Evolutionary conservation across 1,140 invertebrate genomes (phyloP).

Genomic region (Lordiphosa stackelbergi): DNA sequence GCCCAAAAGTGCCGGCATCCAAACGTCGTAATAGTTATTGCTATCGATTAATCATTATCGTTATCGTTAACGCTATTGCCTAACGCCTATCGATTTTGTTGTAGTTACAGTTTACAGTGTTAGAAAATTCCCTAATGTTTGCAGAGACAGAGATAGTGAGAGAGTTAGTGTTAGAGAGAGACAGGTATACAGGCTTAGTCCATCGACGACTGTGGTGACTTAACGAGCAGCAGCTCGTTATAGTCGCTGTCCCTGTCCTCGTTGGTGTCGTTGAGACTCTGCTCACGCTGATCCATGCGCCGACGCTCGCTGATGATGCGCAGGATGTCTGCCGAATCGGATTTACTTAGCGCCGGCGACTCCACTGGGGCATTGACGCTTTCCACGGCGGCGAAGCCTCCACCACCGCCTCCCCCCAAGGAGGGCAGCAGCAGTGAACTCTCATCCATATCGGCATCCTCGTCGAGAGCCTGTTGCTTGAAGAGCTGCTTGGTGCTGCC

Average conservation of each 20-base stretch:
- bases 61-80: conserved; percentile 23
- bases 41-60: conserved; percentile 36
- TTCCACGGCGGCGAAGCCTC: conserved; percentile 5
- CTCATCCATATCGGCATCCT: conserved; percentile 75
- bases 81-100: conserved; percentile 30
- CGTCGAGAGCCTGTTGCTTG: conserved; percentile 76
- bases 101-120: conserved; percentile 32
- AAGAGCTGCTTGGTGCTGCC: conserved; percentile 76
- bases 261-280: conserved; percentile 38
- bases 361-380: conserved; percentile 3
- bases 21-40: conserved; percentile 20
- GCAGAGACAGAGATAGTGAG: conserved; percentile 17
- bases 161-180: neutral
- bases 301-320: conserved; percentile 75
- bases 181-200: conserved; percentile 29
- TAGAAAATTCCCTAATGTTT: conserved; percentile 61
- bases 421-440: conserved; percentile 65
- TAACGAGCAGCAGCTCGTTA: conserved; percentile 71
- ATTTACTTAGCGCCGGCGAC: conserved; percentile 40
- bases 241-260: conserved; percentile 50
- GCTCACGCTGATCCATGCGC: conserved; percentile 71
- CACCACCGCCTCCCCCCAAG: neutral
- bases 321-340: conserved; percentile 73
- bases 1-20: too few species aligned
- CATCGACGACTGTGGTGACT: conserved; percentile 72